Evolutionary conservation across 2,113 vertebrate genomes (phyloP).

Genomic region (Phalacrocorax carbo): DNA sequence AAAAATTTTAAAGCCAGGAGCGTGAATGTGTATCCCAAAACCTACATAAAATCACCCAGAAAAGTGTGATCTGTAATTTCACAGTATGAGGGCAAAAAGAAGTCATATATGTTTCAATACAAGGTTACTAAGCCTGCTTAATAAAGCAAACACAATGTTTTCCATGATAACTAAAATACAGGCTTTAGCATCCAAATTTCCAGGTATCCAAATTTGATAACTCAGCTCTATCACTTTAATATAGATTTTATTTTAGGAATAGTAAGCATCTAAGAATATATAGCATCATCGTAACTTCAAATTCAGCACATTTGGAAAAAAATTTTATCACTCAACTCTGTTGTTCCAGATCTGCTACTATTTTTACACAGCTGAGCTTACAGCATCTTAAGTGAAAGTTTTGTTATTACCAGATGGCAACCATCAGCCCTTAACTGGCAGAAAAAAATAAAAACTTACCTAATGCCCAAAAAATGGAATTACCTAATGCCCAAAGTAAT

Average conservation of each 20-base stretch:
- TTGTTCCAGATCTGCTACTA: background rate
- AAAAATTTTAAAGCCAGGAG: background rate
- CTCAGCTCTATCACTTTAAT: background rate
- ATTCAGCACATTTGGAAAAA: background rate
- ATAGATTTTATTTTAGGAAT: background rate
- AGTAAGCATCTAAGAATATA: background rate
- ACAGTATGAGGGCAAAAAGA: background rate
- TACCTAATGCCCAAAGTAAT: background rate
- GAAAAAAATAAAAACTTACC: slow-evolving; percentile 5
- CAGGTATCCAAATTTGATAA: background rate
- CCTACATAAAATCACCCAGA: background rate
- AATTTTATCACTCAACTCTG: background rate
- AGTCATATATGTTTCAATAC: background rate
- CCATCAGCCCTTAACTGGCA: background rate
- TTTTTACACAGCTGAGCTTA: slow-evolving; percentile 4
- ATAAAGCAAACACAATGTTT: background rate
- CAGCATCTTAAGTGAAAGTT: background rate
- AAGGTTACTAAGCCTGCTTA: background rate
- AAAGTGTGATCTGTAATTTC: background rate
- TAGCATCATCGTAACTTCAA: background rate
- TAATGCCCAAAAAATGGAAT: slow-evolving; percentile 15
- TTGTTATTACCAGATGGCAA: background rate
- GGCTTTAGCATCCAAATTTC: background rate
- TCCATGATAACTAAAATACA: background rate
- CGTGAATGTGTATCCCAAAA: background rate